Percentiles rank a stretch among this genome's conserved stretches.
These are phyloP conservation scores for Antheraea yamamai DNA, from an alignment of 2,888 invertebrate species.

Conservation along the genomic window DNA sequence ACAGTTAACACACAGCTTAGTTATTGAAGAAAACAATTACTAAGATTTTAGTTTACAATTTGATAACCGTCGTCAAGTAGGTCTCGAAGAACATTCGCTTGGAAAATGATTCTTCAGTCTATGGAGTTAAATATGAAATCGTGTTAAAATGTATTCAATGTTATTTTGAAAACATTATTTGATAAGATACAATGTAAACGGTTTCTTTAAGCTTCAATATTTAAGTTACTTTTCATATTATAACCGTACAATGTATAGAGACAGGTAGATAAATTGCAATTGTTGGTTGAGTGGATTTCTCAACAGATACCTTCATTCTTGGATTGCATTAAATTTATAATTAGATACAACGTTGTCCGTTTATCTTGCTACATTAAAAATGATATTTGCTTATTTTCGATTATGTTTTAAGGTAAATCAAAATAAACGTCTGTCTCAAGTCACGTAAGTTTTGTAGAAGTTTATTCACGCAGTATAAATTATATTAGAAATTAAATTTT, in stretches of 20 bases:
- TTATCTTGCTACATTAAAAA: too few species aligned
- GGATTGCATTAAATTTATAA: too few species aligned
- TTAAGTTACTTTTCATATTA: background rate
- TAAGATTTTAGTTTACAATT: constrained; percentile 10
- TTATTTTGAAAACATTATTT: constrained; percentile 14
- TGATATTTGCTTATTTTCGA: too few species aligned
- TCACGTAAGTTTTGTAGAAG: too few species aligned
- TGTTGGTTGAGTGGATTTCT: too few species aligned
- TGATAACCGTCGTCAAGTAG: constrained; percentile 1
- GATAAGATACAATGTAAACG: background rate
- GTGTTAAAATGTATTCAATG: background rate
- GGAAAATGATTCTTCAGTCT: background rate
- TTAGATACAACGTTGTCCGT: too few species aligned
- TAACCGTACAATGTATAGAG: background rate
- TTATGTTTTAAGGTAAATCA: too few species aligned
- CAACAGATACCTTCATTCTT: too few species aligned
- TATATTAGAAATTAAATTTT: background rate
- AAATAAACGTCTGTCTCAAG: too few species aligned
- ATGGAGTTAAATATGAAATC: background rate
- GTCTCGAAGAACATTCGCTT: background rate
- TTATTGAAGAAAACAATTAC: background rate
- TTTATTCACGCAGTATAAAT: background rate
- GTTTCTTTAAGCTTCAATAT: background rate
- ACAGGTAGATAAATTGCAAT: background rate
- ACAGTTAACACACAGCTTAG: background rate